These are phyloP conservation scores for Dasyprocta punctata DNA, from an alignment of 2,113 vertebrate genomes.

Conservation along the genomic window DNA sequence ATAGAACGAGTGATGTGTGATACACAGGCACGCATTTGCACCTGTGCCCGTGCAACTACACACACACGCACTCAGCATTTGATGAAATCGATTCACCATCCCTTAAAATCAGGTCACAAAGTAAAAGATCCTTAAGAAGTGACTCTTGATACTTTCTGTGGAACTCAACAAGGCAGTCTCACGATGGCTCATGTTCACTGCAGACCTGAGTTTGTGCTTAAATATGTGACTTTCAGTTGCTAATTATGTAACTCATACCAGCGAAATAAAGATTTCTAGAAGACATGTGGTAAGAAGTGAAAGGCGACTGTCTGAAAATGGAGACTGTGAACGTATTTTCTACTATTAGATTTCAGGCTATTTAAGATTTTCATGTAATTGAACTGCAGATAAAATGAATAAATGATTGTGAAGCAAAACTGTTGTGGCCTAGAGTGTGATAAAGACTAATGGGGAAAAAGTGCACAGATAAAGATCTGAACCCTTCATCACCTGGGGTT, in stretches of 20 bases:
- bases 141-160: not conserved
- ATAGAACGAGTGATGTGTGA: not conserved
- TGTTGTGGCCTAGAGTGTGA: constrained; percentile 8
- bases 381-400: not conserved
- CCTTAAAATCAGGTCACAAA: not conserved
- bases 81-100: not conserved
- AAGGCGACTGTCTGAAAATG: not conserved
- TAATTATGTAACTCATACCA: not conserved
- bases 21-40: not conserved
- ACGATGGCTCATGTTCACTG: not conserved
- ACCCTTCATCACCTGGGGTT: not conserved
- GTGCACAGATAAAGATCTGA: not conserved
- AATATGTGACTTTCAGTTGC: not conserved
- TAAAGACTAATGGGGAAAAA: not conserved
- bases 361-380: not conserved
- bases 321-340: not conserved
- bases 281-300: not conserved
- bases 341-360: not conserved
- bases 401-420: not conserved
- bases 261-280: not conserved
- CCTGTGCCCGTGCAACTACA: too few relatives aligned
- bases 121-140: not conserved
- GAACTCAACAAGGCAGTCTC: not conserved
- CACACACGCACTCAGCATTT: not conserved
- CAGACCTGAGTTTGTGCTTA: not conserved